These are phyloP conservation scores for Agonopterix subpropinquella DNA, from an alignment of 2,888 invertebrate species.

Conservation along the genomic window DNA sequence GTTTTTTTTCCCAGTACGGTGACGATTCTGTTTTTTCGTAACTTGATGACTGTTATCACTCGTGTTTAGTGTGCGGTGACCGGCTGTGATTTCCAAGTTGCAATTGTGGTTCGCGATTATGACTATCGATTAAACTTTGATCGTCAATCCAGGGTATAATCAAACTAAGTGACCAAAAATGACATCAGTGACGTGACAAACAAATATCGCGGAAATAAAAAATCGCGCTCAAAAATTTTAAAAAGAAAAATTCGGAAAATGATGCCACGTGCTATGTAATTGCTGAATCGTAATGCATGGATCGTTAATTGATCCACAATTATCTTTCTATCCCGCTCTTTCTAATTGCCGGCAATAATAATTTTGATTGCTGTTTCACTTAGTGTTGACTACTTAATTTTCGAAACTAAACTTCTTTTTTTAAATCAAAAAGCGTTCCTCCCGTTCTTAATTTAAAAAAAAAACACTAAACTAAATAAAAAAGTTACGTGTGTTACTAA, in stretches of 20 bases:
- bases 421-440: background rate
- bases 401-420: constrained; percentile 15
- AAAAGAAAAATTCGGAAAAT: constrained; percentile 38
- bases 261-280: constrained; percentile 61
- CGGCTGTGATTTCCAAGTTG: constrained; percentile 39
- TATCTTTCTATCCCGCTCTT: constrained; percentile 56
- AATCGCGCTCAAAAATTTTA: constrained; percentile 20
- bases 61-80: constrained; percentile 58
- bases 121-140: constrained; percentile 20
- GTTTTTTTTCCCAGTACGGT: constrained; percentile 54
- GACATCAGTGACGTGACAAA: constrained; percentile 63
- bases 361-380: constrained; percentile 37
- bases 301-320: constrained; percentile 55
- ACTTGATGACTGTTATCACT: constrained; percentile 69
- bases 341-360: constrained; percentile 50
- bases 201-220: constrained; percentile 5
- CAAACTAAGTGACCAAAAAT: constrained; percentile 44
- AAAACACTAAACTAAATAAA: constrained; percentile 6
- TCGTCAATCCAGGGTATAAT: constrained; percentile 21
- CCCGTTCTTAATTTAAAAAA: constrained; percentile 7
- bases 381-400: constrained; percentile 19
- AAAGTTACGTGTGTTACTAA: constrained; percentile 14
- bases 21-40: constrained; percentile 66
- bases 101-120: constrained; percentile 15
- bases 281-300: constrained; percentile 50